These are phyloP conservation scores for Trachemys scripta DNA, from an alignment of 2,113 vertebrate genomes.

Conservation along the genomic window DNA sequence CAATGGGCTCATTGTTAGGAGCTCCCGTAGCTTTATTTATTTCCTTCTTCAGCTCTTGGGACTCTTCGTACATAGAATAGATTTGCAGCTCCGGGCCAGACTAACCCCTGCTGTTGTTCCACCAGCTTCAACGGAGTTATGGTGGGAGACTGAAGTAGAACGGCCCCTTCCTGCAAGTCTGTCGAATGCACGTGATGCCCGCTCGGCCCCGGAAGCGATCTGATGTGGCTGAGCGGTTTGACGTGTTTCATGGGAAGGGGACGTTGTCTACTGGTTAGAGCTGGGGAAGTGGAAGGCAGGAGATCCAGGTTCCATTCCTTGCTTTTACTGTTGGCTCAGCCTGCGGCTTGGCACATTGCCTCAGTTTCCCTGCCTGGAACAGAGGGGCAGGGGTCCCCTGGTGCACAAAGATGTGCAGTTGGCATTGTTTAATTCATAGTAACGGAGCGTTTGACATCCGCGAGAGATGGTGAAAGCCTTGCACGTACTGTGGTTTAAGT, in stretches of 20 bases:
- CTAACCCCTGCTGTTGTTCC: not conserved
- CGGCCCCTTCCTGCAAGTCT: not conserved
- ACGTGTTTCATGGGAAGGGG: not conserved
- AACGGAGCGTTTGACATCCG: not conserved
- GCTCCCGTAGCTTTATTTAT: not conserved
- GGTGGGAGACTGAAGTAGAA: not conserved
- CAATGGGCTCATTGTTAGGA: not conserved
- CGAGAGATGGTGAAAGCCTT: not conserved
- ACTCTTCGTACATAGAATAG: not conserved
- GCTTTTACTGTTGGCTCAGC: not conserved
- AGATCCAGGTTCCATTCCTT: not conserved
- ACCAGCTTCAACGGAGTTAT: not conserved
- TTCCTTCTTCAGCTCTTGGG: not conserved
- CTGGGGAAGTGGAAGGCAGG: not conserved
- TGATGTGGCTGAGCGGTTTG: not conserved
- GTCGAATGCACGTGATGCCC: not conserved
- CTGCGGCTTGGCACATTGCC: not conserved
- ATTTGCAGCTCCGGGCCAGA: not conserved
- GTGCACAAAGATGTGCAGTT: not conserved
- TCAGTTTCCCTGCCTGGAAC: not conserved
- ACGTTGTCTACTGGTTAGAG: not conserved
- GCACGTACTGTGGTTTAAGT: not conserved
- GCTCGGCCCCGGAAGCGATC: not conserved
- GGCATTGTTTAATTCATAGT: not conserved
- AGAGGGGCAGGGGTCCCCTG: not conserved